Conservation (phyloP, 2,797 vertebrate species). For the Helicolenus hilgendorfi region DNA sequence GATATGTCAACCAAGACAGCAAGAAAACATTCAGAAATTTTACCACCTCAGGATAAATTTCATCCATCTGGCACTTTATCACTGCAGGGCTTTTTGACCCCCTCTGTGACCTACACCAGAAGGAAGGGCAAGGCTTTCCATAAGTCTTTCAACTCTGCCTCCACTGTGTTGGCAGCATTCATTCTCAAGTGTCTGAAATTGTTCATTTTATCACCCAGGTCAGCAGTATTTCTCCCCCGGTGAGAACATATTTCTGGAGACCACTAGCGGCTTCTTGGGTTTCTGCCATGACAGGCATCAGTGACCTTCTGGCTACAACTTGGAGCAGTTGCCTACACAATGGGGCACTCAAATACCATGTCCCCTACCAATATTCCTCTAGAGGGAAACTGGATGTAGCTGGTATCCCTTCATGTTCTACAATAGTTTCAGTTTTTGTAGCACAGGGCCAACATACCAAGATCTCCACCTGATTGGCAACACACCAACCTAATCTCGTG, state of each 20-base stretch:
- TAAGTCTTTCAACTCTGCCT: background rate
- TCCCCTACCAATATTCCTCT: background rate
- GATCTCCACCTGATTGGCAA: background rate
- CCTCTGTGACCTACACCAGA: background rate
- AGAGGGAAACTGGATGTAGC: background rate
- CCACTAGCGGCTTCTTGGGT: background rate
- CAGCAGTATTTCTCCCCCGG: background rate
- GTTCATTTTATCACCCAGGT: background rate
- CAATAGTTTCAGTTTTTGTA: background rate
- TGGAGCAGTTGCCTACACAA: background rate
- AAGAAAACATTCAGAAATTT: background rate
- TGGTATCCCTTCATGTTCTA: background rate
- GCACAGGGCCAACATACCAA: background rate
- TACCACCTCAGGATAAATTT: background rate
- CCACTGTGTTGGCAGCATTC: conserved; percentile 4
- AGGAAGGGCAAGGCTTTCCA: background rate
- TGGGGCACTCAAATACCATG: background rate
- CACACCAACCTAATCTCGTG: background rate
- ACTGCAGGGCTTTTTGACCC: background rate
- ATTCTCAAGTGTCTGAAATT: background rate
- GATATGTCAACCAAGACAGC: background rate
- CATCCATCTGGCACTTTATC: background rate
- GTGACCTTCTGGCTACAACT: background rate
- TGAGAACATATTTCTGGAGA: conserved; percentile 16
- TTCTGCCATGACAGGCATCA: conserved; percentile 5